These are phyloP conservation scores for Galaxias olidus DNA, from an alignment of 2,797 vertebrate species.

Conservation along the genomic window DNA sequence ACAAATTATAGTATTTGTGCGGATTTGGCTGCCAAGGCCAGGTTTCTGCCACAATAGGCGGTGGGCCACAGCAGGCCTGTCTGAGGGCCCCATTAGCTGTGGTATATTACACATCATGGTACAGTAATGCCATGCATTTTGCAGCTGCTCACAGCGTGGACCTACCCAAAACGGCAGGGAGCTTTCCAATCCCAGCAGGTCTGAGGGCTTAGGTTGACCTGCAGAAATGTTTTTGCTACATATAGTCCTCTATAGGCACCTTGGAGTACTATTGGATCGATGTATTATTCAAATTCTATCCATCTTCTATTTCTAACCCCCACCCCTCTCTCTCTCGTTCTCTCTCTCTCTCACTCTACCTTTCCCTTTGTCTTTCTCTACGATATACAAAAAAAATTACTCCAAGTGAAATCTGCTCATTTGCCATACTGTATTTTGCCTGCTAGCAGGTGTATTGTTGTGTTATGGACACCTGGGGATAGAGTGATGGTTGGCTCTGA, in stretches of 20 bases:
- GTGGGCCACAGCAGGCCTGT: constrained; percentile 10
- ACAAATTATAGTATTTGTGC: constrained; percentile 31
- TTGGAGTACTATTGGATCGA: no score
- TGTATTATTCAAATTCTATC: no score
- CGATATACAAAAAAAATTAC: neutral
- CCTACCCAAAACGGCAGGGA: constrained; percentile 7
- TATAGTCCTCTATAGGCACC: no score
- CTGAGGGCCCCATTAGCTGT: constrained; percentile 22
- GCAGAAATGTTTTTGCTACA: neutral
- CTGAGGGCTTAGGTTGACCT: constrained; percentile 25
- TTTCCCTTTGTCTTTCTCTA: no score
- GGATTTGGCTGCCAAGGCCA: constrained; percentile 23
- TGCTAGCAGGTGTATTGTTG: constrained; percentile 25
- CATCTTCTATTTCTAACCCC: neutral
- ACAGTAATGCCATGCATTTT: constrained; percentile 21
- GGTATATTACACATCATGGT: constrained; percentile 22
- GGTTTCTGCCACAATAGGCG: constrained; percentile 5
- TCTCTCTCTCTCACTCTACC: no score
- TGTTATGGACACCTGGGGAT: constrained; percentile 51
- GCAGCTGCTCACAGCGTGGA: constrained; percentile 21
- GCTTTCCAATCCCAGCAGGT: constrained; percentile 18
- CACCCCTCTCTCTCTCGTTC: neutral
- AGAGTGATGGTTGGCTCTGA: constrained; percentile 43
- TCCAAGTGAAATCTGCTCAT: constrained; percentile 27
- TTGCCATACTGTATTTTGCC: constrained; percentile 23